Evolutionary conservation across 53 echinoderm and acorn worm species (phyloP), one percentile per base, ranked within the genome.

Genomic region (Holothuria scabra): DNA sequence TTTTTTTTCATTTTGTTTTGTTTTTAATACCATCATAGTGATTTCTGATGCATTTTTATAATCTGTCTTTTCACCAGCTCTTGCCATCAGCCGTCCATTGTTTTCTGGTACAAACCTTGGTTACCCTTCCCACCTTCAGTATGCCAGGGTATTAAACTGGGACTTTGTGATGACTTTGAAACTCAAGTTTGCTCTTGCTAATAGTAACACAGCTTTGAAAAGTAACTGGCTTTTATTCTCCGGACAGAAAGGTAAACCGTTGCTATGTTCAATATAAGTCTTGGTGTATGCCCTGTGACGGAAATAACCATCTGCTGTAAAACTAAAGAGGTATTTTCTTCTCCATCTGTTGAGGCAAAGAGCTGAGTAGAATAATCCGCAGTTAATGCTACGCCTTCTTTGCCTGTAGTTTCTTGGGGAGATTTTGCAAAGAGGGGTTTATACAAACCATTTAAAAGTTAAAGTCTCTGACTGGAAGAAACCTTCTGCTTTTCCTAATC

Each of bases 201-300:
- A 92, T 59, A 74, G 63, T 60, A 72, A 37, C 3, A 22, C 70
- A 28, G 85, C 92, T 7, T 35, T 83, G 12, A 76, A 57, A 28
- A 93, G 89, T 87, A 87, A 87, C 66, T 74, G 87, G 76, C 67
- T 93, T 88, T 82, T 93, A 11, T 93, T 84, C 78, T 90, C 93
- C 8, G 93, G 90, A 41, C 93, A 93, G 37, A 85, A 56, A 83
- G 90, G 93, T 90, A 66, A 85, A 69, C 7, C 20, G 32, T 71
- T 24, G 23, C 48, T 79, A 21, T 20, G 3, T 79, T 48, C 23
- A 55, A 79, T 48, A 10, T 35, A 6, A 10, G 41, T 41, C 41
- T 41, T 41, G 41, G 41, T 41, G 41, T 41, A 10, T 41, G 10
- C 62, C 28, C n/a, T n/a, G n/a, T n/a, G n/a, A n/a, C n/a, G n/a